Percentiles rank a stretch among this genome's conserved stretches.
These are phyloP conservation scores for Psephotus haematonotus DNA, from an alignment of 2,113 vertebrate species.

Conservation along the genomic window DNA sequence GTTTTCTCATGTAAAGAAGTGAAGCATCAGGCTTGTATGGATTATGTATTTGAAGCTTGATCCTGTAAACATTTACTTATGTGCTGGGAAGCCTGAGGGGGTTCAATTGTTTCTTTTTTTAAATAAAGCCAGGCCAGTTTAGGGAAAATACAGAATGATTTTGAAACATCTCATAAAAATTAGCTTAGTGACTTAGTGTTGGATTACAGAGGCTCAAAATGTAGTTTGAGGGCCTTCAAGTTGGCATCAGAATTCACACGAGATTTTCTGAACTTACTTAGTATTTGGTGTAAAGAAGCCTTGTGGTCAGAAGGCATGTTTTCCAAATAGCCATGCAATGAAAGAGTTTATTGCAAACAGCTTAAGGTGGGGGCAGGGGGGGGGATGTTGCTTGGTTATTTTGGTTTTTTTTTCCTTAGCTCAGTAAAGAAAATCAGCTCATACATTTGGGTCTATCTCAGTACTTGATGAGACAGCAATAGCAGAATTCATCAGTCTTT, in stretches of 20 bases:
- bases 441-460: not conserved
- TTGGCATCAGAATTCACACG: not conserved
- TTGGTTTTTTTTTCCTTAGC: not conserved
- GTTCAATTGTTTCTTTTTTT: not conserved
- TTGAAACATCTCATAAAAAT: not conserved
- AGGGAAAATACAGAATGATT: not conserved
- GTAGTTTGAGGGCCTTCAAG: not conserved
- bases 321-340: not conserved
- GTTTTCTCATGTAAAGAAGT: not conserved
- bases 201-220: not conserved
- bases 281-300: not conserved
- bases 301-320: not conserved
- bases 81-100: not conserved
- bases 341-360: not conserved
- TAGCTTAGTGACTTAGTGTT: not conserved
- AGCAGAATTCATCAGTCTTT: not conserved
- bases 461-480: not conserved
- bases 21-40: not conserved
- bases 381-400: rapidly evolving
- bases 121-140: not conserved
- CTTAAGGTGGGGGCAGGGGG: not conserved
- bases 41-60: not conserved
- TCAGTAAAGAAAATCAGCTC: not conserved
- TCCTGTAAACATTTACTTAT: not conserved
- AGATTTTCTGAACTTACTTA: not conserved